Percentiles rank a stretch among this genome's conserved stretches.
Evolutionary conservation across 2,888 invertebrate genomes (phyloP).

Genomic region (Nomada ferruginata): DNA sequence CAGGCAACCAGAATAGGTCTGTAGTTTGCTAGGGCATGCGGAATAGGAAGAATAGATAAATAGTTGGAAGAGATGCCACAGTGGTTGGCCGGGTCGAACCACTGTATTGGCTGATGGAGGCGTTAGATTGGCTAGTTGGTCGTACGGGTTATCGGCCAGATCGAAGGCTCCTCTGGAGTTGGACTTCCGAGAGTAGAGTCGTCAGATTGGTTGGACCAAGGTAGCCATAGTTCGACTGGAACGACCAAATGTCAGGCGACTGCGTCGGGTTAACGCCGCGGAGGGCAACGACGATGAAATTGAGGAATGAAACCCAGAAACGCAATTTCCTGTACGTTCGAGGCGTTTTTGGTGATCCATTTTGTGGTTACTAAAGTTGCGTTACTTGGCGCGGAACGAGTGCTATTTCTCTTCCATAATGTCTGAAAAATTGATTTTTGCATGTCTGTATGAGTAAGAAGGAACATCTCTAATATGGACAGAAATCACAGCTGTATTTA

Average conservation of each 20-base stretch:
- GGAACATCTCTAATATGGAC: too few species aligned
- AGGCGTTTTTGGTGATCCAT: neutral
- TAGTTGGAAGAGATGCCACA: slow-evolving; percentile 41
- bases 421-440: too few species aligned
- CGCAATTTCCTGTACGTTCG: slow-evolving; percentile 9
- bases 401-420: too few species aligned
- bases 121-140: slow-evolving; percentile 56
- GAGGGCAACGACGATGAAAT: slow-evolving; percentile 28
- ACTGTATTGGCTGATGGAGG: slow-evolving; percentile 56
- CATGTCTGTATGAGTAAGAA: too few species aligned
- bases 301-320: neutral
- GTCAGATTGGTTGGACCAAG: slow-evolving; percentile 40
- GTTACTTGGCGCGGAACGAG: too few species aligned
- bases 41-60: slow-evolving; percentile 38
- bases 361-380: neutral
- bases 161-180: slow-evolving; percentile 44
- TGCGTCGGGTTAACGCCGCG: slow-evolving; percentile 7
- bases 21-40: neutral
- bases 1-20: slow-evolving; percentile 2
- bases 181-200: slow-evolving; percentile 36
- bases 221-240: slow-evolving; percentile 24
- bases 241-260: slow-evolving; percentile 38
- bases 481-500: too few species aligned
- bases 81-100: slow-evolving; percentile 40
- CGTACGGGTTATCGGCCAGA: slow-evolving; percentile 34